A percentile compares a stretch with the other conserved stretches of the same genome.
phyloP scores from a whole-genome alignment of 1,140 invertebrate genomes.

The Aphaenogaster floridana region DNA sequence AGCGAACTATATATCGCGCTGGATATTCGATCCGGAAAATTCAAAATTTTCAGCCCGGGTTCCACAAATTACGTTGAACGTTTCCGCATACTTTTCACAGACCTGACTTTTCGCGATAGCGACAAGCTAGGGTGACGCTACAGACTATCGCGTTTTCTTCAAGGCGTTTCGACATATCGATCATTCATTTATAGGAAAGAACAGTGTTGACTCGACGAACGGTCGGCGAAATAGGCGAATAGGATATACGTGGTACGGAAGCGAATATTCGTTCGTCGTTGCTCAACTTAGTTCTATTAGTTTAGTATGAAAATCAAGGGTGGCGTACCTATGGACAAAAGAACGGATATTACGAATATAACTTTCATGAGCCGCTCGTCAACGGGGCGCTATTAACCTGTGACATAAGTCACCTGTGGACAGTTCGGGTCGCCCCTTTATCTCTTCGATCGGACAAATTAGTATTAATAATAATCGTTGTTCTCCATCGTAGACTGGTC shows the following conservation, averaged over 20 bases:
- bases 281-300: conserved; percentile 23
- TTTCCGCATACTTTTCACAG: not conserved
- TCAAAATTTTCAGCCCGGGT: not conserved
- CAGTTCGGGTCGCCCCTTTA: too few relatives aligned
- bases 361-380: conserved; percentile 2
- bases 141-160: conserved; percentile 32
- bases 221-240: conserved; percentile 48
- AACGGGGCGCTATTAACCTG: not conserved
- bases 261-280: not conserved
- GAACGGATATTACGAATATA: not conserved
- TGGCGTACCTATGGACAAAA: conserved; percentile 26
- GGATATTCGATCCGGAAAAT: not conserved
- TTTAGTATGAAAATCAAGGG: conserved; percentile 43
- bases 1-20: not conserved
- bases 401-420: not conserved
- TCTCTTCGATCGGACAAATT: not conserved
- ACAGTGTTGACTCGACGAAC: conserved; percentile 46
- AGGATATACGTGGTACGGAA: conserved; percentile 26
- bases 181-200: conserved; percentile 40
- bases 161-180: conserved; percentile 66
- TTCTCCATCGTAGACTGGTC: conserved; percentile 89
- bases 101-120: conserved; percentile 3
- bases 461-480: not conserved
- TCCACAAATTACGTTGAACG: not conserved
- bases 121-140: not conserved